phyloP scores from a whole-genome alignment of 2,113 vertebrate species.

The Tretioscincus oriximinensis region DNA sequence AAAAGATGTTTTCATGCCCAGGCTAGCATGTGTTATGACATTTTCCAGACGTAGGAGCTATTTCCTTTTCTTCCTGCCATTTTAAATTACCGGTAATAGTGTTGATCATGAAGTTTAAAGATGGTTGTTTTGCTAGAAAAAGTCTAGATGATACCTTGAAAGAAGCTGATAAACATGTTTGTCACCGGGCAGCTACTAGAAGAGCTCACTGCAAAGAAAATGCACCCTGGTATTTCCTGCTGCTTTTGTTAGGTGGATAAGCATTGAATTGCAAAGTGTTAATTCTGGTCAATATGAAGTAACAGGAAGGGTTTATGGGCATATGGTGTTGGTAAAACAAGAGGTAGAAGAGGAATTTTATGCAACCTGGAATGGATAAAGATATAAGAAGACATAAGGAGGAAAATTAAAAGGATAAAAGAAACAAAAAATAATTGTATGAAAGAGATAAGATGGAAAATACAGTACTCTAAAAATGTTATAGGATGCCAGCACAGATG shows the following conservation, averaged over 20 bases:
- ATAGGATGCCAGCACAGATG: too few relatives aligned
- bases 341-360: too few relatives aligned
- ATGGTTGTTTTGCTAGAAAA: background rate
- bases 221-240: fast-evolving
- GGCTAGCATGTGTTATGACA: too few relatives aligned
- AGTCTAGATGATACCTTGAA: fast-evolving
- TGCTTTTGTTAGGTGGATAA: background rate
- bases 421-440: too few relatives aligned
- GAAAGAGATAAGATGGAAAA: too few relatives aligned
- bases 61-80: background rate
- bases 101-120: slow-evolving; percentile 29
- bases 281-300: too few relatives aligned
- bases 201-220: background rate
- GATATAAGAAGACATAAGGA: too few relatives aligned
- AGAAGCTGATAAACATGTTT: background rate
- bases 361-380: too few relatives aligned
- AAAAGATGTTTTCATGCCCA: background rate
- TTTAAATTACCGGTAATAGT: slow-evolving; percentile 14
- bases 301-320: too few relatives aligned
- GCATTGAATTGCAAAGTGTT: background rate
- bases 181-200: background rate
- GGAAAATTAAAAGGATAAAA: too few relatives aligned
- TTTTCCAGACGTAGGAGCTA: background rate
- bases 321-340: too few relatives aligned
- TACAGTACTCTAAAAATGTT: too few relatives aligned